Percentiles rank a stretch among this genome's conserved stretches.
phyloP scores from a whole-genome alignment of 2,888 invertebrate genomes.

The Eupeodes latifasciatus region DNA sequence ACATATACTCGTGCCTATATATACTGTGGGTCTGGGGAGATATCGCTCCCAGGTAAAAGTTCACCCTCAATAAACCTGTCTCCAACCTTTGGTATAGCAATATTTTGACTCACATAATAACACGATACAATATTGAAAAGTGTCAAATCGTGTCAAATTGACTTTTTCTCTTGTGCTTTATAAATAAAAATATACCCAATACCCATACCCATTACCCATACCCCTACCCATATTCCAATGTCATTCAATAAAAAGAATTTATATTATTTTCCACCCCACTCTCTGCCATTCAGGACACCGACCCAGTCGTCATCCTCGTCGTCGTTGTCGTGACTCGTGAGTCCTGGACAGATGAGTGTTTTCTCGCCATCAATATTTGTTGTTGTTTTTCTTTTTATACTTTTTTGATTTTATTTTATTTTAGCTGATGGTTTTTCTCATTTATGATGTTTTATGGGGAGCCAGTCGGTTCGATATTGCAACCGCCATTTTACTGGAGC shows the following conservation, averaged over 20 bases:
- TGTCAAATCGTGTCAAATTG: slow-evolving; percentile 74
- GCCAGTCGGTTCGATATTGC: slow-evolving; percentile 17
- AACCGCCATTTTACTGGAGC: slow-evolving; percentile 30
- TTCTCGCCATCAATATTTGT: slow-evolving; percentile 30
- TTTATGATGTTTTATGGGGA: slow-evolving; percentile 66
- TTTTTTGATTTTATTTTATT: not conserved
- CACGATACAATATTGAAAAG: slow-evolving; percentile 71
- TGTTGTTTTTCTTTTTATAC: not conserved
- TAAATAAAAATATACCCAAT: slow-evolving; percentile 23
- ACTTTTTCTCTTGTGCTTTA: slow-evolving; percentile 50
- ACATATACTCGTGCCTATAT: not conserved
- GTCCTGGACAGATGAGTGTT: slow-evolving; percentile 44
- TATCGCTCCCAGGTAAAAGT: slow-evolving; percentile 20
- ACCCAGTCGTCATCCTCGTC: not conserved
- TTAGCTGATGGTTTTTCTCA: slow-evolving; percentile 35
- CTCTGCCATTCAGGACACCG: no score
- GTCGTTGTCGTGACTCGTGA: not conserved
- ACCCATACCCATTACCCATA: no score
- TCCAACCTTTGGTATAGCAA: not conserved
- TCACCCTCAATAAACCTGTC: not conserved
- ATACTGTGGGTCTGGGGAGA: not conserved
- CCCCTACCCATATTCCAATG: not conserved
- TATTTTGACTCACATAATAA: slow-evolving; percentile 19
- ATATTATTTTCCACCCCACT: slow-evolving; percentile 13
- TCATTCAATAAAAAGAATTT: no score